These are phyloP conservation scores for Lagopus leucura DNA, from an alignment of 2,113 vertebrate species.

Conservation along the genomic window DNA sequence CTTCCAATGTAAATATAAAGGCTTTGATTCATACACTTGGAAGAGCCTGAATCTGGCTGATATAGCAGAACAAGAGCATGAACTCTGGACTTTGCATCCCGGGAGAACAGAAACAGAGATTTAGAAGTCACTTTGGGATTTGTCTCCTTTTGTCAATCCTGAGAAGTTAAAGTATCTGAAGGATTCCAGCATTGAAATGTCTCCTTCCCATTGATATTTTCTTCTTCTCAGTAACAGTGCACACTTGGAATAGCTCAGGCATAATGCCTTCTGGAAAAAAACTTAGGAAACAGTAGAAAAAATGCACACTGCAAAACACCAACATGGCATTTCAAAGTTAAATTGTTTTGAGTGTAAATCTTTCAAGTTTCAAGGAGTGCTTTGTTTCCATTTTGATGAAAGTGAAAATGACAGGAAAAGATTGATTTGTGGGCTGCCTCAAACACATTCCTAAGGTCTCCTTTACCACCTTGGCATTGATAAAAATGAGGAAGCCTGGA, in stretches of 20 bases:
- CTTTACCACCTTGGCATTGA: background rate
- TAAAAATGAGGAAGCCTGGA: background rate
- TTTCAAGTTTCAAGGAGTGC: background rate
- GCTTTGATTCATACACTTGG: background rate
- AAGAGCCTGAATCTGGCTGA: background rate
- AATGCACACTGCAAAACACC: background rate
- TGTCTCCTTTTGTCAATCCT: background rate
- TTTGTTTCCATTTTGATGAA: background rate
- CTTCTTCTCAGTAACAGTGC: background rate
- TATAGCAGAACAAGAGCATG: background rate
- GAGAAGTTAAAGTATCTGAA: background rate
- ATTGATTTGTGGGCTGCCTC: background rate
- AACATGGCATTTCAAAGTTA: background rate
- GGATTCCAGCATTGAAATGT: background rate
- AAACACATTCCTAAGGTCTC: background rate
- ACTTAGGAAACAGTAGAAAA: background rate
- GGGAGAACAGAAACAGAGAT: background rate
- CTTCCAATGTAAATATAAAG: background rate
- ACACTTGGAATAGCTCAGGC: background rate
- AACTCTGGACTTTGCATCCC: background rate
- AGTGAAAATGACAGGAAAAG: constrained; percentile 15
- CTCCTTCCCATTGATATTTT: background rate
- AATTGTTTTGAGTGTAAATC: background rate
- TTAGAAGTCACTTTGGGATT: background rate
- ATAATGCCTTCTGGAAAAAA: background rate